Evolutionary conservation across 2,797 vertebrate species (phyloP).

Genomic region (Anguilla obscura): DNA sequence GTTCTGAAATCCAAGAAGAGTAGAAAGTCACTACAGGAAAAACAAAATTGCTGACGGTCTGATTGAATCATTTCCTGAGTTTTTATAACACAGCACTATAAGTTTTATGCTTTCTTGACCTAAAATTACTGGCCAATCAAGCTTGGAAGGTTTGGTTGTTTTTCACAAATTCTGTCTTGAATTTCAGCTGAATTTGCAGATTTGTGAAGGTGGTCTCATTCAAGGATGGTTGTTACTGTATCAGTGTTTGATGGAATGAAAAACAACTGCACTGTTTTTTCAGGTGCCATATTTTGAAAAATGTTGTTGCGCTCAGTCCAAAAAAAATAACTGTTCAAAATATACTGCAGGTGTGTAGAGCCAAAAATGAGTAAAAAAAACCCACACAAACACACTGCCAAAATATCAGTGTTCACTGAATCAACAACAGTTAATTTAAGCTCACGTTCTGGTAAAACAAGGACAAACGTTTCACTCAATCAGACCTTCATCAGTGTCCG

Average conservation of each 20-base stretch:
- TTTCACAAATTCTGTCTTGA: neutral
- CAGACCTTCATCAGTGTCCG: neutral
- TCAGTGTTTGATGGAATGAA: neutral
- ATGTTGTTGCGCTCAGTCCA: neutral
- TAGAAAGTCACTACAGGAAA: constrained; percentile 10
- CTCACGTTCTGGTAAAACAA: neutral
- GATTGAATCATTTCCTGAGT: constrained; percentile 2
- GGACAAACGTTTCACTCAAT: neutral
- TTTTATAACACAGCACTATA: constrained; percentile 29
- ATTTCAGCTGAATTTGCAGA: neutral
- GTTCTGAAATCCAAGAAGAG: constrained; percentile 1
- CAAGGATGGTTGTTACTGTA: neutral
- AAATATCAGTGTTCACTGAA: neutral
- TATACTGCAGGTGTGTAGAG: neutral
- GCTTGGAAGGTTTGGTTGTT: neutral
- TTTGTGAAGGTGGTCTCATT: neutral
- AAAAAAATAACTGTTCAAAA: neutral
- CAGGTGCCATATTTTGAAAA: neutral
- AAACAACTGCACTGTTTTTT: neutral
- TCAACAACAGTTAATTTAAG: neutral
- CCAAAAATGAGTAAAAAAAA: neutral
- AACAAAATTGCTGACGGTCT: constrained; percentile 26
- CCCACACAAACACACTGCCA: neutral
- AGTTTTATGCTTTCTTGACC: neutral
- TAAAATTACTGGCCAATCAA: neutral